Conservation (phyloP, 2,888 invertebrate genomes). For the Graphium colonna region DNA sequence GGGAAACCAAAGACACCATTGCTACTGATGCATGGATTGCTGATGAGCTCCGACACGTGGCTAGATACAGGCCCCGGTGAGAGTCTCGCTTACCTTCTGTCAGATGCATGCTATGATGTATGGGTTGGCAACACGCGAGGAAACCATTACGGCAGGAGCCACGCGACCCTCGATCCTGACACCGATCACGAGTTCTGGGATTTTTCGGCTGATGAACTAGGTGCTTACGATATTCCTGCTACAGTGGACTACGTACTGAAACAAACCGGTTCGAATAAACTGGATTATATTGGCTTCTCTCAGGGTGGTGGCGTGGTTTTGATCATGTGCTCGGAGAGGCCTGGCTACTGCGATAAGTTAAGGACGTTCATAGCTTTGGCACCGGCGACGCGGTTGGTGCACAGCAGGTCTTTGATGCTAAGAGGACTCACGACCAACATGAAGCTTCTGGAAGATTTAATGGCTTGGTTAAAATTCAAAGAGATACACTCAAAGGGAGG, state of each 20-base stretch:
- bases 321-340: slow-evolving; percentile 82
- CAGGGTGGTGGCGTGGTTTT: slow-evolving; percentile 84
- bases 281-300: slow-evolving; percentile 85
- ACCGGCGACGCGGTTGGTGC: slow-evolving; percentile 76
- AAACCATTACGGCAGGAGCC: slow-evolving; percentile 74
- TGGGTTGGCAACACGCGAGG: slow-evolving; percentile 53
- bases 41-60: slow-evolving; percentile 54
- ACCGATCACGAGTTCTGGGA: slow-evolving; percentile 68
- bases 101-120: slow-evolving; percentile 41
- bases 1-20: slow-evolving; percentile 42
- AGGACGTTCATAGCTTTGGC: slow-evolving; percentile 78
- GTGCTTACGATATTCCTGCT: slow-evolving; percentile 86
- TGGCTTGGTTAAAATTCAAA: not conserved
- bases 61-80: slow-evolving; percentile 51
- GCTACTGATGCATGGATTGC: slow-evolving; percentile 57
- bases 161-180: slow-evolving; percentile 54
- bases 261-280: slow-evolving; percentile 39
- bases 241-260: slow-evolving; percentile 52
- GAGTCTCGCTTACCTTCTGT: slow-evolving; percentile 39
- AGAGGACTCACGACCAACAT: slow-evolving; percentile 22
- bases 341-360: slow-evolving; percentile 83
- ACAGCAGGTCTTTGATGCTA: slow-evolving; percentile 50
- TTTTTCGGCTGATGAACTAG: slow-evolving; percentile 85
- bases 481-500: slow-evolving; percentile 49
- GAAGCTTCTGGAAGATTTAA: not conserved